Evolutionary conservation across 1,140 invertebrate species (phyloP).

Genomic region (Ericerus pela): DNA sequence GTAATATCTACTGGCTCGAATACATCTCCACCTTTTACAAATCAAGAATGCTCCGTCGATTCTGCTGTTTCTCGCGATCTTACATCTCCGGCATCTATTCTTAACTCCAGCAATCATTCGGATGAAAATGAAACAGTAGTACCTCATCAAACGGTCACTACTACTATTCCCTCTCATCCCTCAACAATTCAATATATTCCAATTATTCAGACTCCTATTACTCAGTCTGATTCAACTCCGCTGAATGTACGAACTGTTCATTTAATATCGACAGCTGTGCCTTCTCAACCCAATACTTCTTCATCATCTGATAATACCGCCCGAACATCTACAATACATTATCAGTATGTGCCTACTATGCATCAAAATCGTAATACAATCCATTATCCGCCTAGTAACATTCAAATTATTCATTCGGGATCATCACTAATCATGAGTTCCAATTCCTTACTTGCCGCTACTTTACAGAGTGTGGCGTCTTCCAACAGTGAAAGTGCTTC

Average conservation of each 20-base stretch:
- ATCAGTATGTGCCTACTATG: slow-evolving; percentile 18
- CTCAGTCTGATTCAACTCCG: slow-evolving; percentile 10
- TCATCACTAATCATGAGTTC: slow-evolving; percentile 23
- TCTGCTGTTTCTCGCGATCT: background rate
- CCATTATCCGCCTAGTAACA: slow-evolving; percentile 25
- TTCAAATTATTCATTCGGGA: slow-evolving; percentile 23
- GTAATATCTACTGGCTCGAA: slow-evolving; percentile 1
- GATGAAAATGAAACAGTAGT: background rate
- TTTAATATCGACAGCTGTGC: slow-evolving; percentile 11
- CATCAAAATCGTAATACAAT: slow-evolving; percentile 21
- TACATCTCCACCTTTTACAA: background rate
- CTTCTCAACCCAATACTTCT: background rate
- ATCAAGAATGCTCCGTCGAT: background rate
- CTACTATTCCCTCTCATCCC: slow-evolving; percentile 24
- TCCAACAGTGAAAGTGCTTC: slow-evolving; percentile 19
- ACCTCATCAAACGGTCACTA: slow-evolving; percentile 23
- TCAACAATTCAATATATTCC: slow-evolving; percentile 25
- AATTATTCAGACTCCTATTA: slow-evolving; percentile 16
- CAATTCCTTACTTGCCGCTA: slow-evolving; percentile 19
- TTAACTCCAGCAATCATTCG: background rate
- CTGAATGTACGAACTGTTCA: slow-evolving; percentile 16
- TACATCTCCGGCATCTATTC: background rate
- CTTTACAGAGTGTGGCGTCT: slow-evolving; percentile 16
- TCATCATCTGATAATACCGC: background rate
- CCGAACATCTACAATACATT: slow-evolving; percentile 18